Evolutionary conservation across 2,113 vertebrate genomes (phyloP).

Genomic region (Octodon degus): DNA sequence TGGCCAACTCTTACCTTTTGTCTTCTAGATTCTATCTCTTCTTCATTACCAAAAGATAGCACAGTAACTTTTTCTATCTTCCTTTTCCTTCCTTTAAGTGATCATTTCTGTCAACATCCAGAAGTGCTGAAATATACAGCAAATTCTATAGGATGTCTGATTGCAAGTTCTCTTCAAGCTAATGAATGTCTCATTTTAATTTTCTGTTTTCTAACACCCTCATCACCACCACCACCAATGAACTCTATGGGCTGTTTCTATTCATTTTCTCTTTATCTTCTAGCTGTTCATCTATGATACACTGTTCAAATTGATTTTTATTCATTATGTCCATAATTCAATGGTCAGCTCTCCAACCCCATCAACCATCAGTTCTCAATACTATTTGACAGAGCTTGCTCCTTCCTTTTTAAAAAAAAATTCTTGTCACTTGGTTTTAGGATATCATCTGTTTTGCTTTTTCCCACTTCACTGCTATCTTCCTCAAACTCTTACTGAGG

Average conservation of each 20-base stretch:
- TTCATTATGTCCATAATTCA: background rate
- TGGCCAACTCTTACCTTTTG: background rate
- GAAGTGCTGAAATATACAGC: background rate
- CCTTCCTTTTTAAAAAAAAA: background rate
- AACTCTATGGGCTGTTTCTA: background rate
- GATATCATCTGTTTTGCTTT: background rate
- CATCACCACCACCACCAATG: too few species aligned
- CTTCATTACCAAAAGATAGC: background rate
- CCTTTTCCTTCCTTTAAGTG: background rate
- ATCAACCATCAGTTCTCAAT: background rate
- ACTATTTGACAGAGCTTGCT: background rate
- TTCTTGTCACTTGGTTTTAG: background rate
- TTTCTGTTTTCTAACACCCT: background rate
- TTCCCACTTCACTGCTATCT: background rate
- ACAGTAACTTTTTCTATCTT: background rate
- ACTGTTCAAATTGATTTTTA: background rate
- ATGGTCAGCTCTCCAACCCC: background rate
- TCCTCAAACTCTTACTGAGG: background rate
- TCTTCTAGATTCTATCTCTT: background rate
- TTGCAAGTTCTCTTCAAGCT: background rate
- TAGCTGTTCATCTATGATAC: background rate
- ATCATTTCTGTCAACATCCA: conserved; percentile 14
- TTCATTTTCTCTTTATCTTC: background rate
- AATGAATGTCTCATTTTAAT: background rate
- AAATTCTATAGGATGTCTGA: background rate